Evolutionary conservation across 2,797 vertebrate genomes (phyloP), one percentile per base, ranked within the genome.

Genomic region (Lophotriccus pileatus): DNA sequence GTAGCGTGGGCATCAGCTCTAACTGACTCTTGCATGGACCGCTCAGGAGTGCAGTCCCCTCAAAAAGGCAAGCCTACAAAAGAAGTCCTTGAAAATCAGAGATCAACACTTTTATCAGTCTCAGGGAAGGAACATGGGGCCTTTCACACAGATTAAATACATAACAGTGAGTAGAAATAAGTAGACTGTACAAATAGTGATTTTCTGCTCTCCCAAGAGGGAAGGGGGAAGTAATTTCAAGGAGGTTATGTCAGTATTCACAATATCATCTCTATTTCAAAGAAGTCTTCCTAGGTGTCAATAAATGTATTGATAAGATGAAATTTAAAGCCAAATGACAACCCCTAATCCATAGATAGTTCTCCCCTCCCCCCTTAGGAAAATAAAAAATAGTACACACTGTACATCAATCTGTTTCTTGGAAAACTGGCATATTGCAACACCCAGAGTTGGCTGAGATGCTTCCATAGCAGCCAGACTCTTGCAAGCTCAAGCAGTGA

Each of bases 371-470:
- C 89, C 85, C 91, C 53, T 53, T 89, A 87, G 74, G 58, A 89
- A 93, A 94, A 90, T 47, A 90, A 83, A 94, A 97, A 93, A 78
- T 83, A 95, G 84, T 83, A 87, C 94, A 89, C 52, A 70, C 14
- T 63, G 78, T 84, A 90, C 64, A 78, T 90, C 93, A 95, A 92
- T 96, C 95, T 95, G 97, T 87, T 90, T 96, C 95, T 89, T 90
- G 78, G 92, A 94, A 96, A 95, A 95, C 90, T 67, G 93, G 70
- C 93, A 95, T 95, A 95, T 96, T 93, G 93, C 82, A 94, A 74
- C 83, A 88, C 89, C 62, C 81, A 47, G 63, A 12, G 69, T 72
- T 95, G 91, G 94, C 87, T 93, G 62, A 4, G 86, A 87, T 89
- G 76, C 90, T 75, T 94, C 72, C 85, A 81, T 89, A 90, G 91